These are phyloP conservation scores for Drosophila biarmipes DNA, from an alignment of 1,140 invertebrate genomes.

Conservation along the genomic window DNA sequence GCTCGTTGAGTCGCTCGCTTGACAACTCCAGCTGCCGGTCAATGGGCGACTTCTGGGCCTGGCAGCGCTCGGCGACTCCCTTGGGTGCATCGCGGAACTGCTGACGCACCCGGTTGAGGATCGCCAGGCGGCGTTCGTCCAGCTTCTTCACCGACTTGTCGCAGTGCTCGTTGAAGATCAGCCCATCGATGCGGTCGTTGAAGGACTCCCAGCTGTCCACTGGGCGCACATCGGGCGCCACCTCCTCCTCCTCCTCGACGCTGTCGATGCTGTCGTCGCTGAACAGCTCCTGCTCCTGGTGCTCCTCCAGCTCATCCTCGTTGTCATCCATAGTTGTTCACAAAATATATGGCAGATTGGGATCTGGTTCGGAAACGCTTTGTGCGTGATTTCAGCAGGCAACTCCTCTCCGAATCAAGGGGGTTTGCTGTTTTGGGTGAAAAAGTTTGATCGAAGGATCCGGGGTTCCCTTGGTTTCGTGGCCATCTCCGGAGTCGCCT, in stretches of 20 bases:
- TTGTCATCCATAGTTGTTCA: constrained; percentile 41
- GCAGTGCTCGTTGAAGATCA: constrained; percentile 53
- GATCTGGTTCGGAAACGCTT: neutral
- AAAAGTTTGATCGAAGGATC: constrained; percentile 43
- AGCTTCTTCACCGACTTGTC: constrained; percentile 36
- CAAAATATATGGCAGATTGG: constrained; percentile 12
- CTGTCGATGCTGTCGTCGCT: constrained; percentile 14
- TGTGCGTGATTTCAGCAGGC: neutral
- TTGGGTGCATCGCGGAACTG: constrained; percentile 52
- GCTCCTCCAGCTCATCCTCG: constrained; percentile 53
- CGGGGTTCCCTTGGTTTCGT: constrained; percentile 27
- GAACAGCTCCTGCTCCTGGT: constrained; percentile 24
- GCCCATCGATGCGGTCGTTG: constrained; percentile 53
- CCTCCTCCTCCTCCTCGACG: constrained; percentile 29
- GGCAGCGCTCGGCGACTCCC: constrained; percentile 33
- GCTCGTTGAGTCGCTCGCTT: constrained; percentile 62
- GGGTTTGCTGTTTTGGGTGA: neutral
- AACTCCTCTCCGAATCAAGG: neutral
- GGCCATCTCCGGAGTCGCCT: neutral
- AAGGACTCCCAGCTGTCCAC: constrained; percentile 66
- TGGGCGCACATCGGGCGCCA: neutral
- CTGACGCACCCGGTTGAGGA: constrained; percentile 43
- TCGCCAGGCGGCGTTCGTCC: constrained; percentile 45
- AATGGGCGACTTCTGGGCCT: constrained; percentile 60
- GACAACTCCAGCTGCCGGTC: constrained; percentile 73